Conservation (phyloP, 1,140 invertebrate species). For the Lucilia cuprina region DNA sequence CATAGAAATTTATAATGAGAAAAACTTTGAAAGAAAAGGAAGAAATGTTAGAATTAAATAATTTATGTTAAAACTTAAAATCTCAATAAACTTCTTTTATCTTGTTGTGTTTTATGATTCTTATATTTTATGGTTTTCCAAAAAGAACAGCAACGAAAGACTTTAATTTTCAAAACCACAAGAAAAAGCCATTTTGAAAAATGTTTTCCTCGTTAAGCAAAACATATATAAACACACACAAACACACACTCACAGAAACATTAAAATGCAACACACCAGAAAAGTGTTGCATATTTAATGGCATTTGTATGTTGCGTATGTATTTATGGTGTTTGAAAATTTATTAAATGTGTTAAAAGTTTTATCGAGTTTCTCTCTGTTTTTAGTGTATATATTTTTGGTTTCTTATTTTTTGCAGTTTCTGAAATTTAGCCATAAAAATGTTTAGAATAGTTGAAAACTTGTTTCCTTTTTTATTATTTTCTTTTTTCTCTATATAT, state of each 20-base stretch:
- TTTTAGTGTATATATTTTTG: neutral
- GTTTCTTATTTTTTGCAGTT: neutral
- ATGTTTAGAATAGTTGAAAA: constrained; percentile 14
- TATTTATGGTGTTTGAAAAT: constrained; percentile 23
- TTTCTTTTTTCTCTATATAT: neutral
- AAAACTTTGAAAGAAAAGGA: no score
- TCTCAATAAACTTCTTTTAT: neutral
- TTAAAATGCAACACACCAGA: neutral
- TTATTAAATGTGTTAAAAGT: constrained; percentile 30
- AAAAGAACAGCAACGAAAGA: neutral
- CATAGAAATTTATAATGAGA: no score
- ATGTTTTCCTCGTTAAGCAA: neutral
- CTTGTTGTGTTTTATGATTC: neutral
- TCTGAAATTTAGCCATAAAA: constrained; percentile 21
- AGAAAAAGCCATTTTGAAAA: neutral
- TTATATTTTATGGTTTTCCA: neutral
- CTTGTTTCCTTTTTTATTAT: neutral
- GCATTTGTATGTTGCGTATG: neutral
- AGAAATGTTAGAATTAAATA: no score
- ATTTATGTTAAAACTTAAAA: neutral
- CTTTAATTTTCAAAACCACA: neutral
- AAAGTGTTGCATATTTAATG: constrained; percentile 7
- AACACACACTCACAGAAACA: neutral
- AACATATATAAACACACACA: neutral
- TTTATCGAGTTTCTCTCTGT: constrained; percentile 4